Base-by-base conservation (phyloP, 2,888 invertebrate species). In the Perizoma flavofasciatum region DNA sequence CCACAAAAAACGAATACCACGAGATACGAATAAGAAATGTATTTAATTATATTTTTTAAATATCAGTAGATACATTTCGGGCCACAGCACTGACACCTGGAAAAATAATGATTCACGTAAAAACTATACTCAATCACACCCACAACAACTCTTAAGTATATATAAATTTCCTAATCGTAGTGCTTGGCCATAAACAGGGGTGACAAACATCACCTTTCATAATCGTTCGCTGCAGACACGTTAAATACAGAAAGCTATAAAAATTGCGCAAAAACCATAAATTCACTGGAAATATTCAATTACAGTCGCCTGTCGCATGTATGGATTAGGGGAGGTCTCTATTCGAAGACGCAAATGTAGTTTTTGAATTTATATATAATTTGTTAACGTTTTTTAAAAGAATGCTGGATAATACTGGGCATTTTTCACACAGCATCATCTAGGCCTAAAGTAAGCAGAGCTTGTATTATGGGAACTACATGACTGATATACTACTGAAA, bases 171-270 rank as follows among this genome's bases (percentile, higher is more conserved):
- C 49, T 49, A 63, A 69, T 61, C 56, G 35, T 46, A 62, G 39
- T 59, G 48, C 63, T 5, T 54, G 70, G 70, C 69, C 79, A 71
- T 74, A 64, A 72, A 65, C 68, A 67, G 70, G 80, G 82, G 85
- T 67, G 83, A 82, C 85, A 82, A 82, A 82, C 82, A 83, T 81
- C 78, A 77, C 79, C 76, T 78, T 81, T 84, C 81, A 81, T 86
- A 86, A 88, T 87, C 86, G 84, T 84, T 85, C 76, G 71, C 72
- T 71, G 80, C 88, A 86, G 83, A 81, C 82, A 80, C 88, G 88
- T 89, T 89, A 89, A 88, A 81, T 79, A 85, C 89, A 89, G 87
- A 73, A 80, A 80, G 75, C 84, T 77, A 87, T 89, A 89, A 89
- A 89, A 89, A 86, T 89, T 82, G 84, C 80, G 79, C 80, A 79